Evolutionary conservation across 2,113 vertebrate genomes (phyloP), one percentile per base, ranked within the genome.

Genomic region (Centropus unirufus): DNA sequence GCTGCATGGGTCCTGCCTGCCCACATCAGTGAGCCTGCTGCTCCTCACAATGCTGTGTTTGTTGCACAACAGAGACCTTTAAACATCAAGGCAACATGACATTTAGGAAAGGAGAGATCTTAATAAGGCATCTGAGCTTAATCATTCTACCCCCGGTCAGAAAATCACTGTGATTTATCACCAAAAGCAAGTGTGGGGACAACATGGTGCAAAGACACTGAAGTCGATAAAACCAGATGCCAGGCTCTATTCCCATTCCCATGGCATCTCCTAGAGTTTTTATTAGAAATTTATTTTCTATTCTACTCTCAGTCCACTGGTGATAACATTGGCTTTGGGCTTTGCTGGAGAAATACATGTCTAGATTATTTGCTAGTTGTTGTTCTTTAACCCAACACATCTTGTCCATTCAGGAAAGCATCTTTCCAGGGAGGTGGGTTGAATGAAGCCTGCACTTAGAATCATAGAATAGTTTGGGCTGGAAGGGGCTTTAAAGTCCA

Each of bases 71-170:
- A 22, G 87, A 69, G 68, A 94, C 87, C 92, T 94, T 95, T 73
- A 84, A 81, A 84, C 87, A 81, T 87, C 87, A 77, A 92, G 74
- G 82, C 87, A 80, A 81, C 11, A 2, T 73, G 82, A 84, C 69
- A 87, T 90, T 94, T 92, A 32, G 74, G 69, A 68, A 63, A 72
- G 78, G 64, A 73, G 49, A 90, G 83, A 87, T 76, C 92, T 81
- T 63, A 73, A 90, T 59, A 68, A 76, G 64, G 58, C 89, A 81
- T 59, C 90, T 69, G 92, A 92, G 74, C 59, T 73, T 40, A 44
- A 87, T 84, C 89, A 59, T 46, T 26, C 67, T 73, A 42, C 58
- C 57, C 62, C 82, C 36, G 30, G 44, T 49, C 92, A 34, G 58
- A 49, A 87, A 16, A 0, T 5, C 6, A 0, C 74, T 44, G 54